phyloP scores from a whole-genome alignment of 1,140 invertebrate species.

The Drosophila murphyi region DNA sequence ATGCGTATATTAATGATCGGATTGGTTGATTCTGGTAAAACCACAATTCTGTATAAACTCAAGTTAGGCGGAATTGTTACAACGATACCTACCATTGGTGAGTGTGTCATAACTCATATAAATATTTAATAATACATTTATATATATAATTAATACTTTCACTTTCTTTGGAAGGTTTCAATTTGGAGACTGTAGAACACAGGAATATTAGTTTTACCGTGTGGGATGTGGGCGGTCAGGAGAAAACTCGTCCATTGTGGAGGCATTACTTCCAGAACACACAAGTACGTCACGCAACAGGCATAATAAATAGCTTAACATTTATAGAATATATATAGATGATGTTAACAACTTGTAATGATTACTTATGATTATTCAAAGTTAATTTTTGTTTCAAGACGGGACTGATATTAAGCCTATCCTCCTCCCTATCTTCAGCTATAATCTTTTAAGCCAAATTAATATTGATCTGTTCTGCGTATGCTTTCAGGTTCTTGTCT shows the following conservation, averaged over 20 bases:
- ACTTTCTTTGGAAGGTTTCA: slow-evolving; percentile 88
- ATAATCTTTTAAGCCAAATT: slow-evolving; percentile 13
- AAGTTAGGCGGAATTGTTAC: slow-evolving; percentile 99
- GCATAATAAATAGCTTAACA: background rate
- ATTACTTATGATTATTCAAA: slow-evolving; percentile 73
- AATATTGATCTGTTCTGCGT: slow-evolving; percentile 29
- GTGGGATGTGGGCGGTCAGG: slow-evolving; percentile 97
- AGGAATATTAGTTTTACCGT: slow-evolving; percentile 97
- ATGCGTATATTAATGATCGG: slow-evolving; percentile 99
- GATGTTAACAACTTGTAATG: slow-evolving; percentile 78
- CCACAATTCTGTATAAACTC: slow-evolving; percentile 99
- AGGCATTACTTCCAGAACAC: slow-evolving; percentile 93
- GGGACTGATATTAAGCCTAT: slow-evolving; percentile 66
- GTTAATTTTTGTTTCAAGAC: slow-evolving; percentile 82
- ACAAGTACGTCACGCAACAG: slow-evolving; percentile 85
- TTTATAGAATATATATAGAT: slow-evolving; percentile 32
- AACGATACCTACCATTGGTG: slow-evolving; percentile 99
- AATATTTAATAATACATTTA: background rate
- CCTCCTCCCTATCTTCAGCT: background rate
- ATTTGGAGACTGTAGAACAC: slow-evolving; percentile 98
- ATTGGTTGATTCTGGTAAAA: slow-evolving; percentile 99
- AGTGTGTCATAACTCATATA: slow-evolving; percentile 74
- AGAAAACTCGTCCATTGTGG: slow-evolving; percentile 96
- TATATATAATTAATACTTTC: slow-evolving; percentile 53
- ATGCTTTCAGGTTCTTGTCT: slow-evolving; percentile 93